These are phyloP conservation scores for Trinectes maculatus DNA, from an alignment of 2,113 vertebrate genomes.

Conservation along the genomic window DNA sequence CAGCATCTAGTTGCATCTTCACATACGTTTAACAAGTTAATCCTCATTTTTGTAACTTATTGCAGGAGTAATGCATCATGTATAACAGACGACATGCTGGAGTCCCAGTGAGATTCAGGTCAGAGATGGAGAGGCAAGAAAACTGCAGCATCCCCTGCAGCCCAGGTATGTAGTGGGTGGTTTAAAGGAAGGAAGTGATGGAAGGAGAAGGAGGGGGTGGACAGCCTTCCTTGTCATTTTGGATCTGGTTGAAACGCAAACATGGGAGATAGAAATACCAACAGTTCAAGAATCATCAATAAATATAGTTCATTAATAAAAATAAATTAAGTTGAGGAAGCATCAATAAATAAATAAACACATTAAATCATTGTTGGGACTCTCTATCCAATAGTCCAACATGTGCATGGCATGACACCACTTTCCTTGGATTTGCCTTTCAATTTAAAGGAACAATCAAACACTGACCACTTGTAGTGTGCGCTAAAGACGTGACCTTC, in stretches of 20 bases:
- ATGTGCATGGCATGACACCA: background rate
- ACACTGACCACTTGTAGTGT: too few species aligned
- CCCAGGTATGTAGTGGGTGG: conserved; percentile 76
- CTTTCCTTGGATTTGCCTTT: background rate
- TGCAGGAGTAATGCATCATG: conserved; percentile 10
- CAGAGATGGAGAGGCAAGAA: conserved; percentile 72
- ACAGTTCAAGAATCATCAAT: conserved; percentile 34
- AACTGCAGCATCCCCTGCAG: conserved; percentile 74
- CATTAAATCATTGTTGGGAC: background rate
- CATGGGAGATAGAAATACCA: conserved; percentile 32
- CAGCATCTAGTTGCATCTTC: conserved; percentile 1
- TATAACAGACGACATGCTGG: conserved; percentile 7
- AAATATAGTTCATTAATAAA: conserved; percentile 42
- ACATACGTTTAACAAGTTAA: conserved; percentile 1
- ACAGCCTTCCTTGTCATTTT: conserved; percentile 39
- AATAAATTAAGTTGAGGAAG: conserved; percentile 22
- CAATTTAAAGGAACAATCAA: too few species aligned
- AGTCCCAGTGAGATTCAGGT: conserved; percentile 74
- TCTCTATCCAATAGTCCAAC: background rate
- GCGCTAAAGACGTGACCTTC: too few species aligned
- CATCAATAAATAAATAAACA: conserved; percentile 22
- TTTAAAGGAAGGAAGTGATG: conserved; percentile 56
- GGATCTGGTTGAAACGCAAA: conserved; percentile 46
- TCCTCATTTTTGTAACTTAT: conserved; percentile 10
- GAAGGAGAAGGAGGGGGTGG: conserved; percentile 22